These are phyloP conservation scores for Spilosoma lubricipeda DNA, from an alignment of 2,888 invertebrate species.

Conservation along the genomic window DNA sequence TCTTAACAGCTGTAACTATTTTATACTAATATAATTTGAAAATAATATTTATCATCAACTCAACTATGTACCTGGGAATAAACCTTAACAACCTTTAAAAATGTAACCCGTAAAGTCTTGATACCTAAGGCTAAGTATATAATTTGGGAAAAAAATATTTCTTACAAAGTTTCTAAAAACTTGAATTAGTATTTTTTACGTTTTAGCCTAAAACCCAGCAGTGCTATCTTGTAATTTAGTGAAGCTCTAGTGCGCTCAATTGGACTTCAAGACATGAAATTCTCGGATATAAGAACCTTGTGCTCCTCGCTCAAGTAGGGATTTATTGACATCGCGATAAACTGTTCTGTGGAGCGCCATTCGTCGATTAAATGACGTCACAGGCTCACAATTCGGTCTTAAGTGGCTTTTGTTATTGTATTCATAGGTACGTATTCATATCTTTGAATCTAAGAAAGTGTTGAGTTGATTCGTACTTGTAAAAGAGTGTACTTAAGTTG, in stretches of 20 bases:
- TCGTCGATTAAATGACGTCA: conserved; percentile 70
- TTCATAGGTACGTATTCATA: conserved; percentile 38
- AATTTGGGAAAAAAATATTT: neutral
- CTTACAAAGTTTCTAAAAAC: neutral
- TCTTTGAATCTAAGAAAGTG: conserved; percentile 15
- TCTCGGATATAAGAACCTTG: conserved; percentile 65
- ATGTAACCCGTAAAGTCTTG: neutral
- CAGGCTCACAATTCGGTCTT: conserved; percentile 53
- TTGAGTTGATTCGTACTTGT: conserved; percentile 10
- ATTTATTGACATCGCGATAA: conserved; percentile 82
- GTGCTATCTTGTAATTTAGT: conserved; percentile 43
- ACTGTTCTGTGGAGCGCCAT: conserved; percentile 71
- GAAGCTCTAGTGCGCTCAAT: conserved; percentile 49
- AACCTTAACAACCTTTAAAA: neutral
- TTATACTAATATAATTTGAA: neutral
- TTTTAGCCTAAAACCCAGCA: conserved; percentile 29
- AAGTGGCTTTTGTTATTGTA: conserved; percentile 62
- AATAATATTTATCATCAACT: neutral
- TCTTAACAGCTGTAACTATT: neutral
- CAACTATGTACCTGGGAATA: neutral
- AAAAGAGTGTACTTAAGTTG: neutral
- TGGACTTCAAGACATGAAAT: conserved; percentile 53
- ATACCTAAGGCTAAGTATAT: neutral
- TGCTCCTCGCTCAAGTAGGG: conserved; percentile 61
- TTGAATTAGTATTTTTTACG: conserved; percentile 23